Conservation (phyloP, 1,140 invertebrate species). For the Holcopasites calliopsidis region DNA sequence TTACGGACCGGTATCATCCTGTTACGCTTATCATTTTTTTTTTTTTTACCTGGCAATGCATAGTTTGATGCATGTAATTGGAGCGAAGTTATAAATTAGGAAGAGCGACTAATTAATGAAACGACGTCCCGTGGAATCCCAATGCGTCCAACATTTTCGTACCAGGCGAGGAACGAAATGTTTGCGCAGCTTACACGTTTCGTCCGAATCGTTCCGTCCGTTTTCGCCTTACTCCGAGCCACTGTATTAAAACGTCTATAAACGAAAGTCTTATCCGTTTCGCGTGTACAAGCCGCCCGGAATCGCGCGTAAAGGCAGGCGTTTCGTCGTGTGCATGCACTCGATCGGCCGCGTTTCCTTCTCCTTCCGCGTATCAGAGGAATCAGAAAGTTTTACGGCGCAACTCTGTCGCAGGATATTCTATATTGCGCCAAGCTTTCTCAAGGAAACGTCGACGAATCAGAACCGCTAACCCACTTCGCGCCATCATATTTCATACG, state of each 20-base stretch:
- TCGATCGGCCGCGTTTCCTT: conserved; percentile 30
- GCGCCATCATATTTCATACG: not conserved
- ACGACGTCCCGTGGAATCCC: no score
- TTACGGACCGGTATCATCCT: no score
- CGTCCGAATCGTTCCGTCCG: no score
- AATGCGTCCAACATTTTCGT: no score
- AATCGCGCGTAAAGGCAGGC: not conserved
- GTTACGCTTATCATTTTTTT: no score
- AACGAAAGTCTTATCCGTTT: conserved; percentile 28
- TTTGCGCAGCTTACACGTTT: no score
- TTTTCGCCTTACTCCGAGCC: no score
- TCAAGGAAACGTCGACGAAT: conserved; percentile 26
- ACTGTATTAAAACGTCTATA: conserved; percentile 17
- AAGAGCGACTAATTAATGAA: no score
- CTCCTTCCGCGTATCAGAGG: conserved; percentile 34
- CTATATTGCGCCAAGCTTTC: conserved; percentile 28
- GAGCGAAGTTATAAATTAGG: no score
- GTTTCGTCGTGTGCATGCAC: conserved; percentile 6
- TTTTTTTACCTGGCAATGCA: no score
- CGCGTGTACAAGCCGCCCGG: not conserved
- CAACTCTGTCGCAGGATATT: conserved; percentile 20
- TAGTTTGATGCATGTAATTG: no score
- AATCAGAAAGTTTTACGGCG: conserved; percentile 37
- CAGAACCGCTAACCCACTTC: conserved; percentile 21
- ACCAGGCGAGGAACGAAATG: no score